Conservation (phyloP, 2,113 vertebrate genomes). For the Glareola pratincola region DNA sequence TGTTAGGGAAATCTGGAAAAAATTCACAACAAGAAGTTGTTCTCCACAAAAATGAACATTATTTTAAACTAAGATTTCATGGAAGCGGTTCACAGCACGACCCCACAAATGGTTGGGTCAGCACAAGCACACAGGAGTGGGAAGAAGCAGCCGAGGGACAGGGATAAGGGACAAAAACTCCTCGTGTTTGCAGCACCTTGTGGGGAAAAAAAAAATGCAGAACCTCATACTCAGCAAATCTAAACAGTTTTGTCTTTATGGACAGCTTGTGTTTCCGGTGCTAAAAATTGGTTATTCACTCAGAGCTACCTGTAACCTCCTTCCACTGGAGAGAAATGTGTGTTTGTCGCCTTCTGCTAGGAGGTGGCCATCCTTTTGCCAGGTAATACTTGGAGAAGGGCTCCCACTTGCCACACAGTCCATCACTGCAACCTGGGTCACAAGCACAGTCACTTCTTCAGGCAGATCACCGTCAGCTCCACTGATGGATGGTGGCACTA, state of each 20-base stretch:
- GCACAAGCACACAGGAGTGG: neutral
- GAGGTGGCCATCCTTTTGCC: constrained; percentile 86
- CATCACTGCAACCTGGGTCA: constrained; percentile 75
- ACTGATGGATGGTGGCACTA: constrained; percentile 88
- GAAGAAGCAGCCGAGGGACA: neutral
- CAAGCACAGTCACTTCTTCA: constrained; percentile 84
- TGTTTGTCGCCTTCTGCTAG: constrained; percentile 71
- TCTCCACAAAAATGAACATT: neutral
- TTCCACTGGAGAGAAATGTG: constrained; percentile 78
- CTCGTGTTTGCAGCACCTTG: neutral
- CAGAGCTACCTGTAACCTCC: constrained; percentile 83
- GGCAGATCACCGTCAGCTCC: constrained; percentile 75
- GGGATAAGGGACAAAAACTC: neutral
- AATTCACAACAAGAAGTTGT: neutral
- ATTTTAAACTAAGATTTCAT: neutral
- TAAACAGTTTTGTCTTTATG: neutral
- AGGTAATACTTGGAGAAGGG: constrained; percentile 83
- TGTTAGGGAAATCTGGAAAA: neutral
- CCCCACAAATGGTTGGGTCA: neutral
- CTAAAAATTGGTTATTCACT: neutral
- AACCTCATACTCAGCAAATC: neutral
- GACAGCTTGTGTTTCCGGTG: neutral
- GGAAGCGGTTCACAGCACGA: neutral
- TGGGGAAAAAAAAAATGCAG: neutral
- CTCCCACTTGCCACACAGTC: constrained; percentile 85